Evolutionary conservation across 2,797 vertebrate species (phyloP).

Genomic region (Arrhamphus sclerolepis): DNA sequence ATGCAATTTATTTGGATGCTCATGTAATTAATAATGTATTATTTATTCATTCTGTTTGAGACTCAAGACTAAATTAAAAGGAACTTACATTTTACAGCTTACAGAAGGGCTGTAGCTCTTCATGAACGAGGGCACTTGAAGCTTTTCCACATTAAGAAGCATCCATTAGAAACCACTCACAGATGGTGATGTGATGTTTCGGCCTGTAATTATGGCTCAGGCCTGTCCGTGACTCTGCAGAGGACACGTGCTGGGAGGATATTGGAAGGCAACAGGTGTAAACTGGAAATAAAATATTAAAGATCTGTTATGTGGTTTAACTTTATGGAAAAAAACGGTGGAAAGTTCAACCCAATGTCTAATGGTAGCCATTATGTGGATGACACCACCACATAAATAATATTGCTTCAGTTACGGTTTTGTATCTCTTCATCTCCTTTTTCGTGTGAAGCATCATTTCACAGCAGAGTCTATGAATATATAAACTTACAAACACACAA

Average conservation of each 20-base stretch:
- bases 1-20: not conserved
- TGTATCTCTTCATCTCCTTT: too few relatives aligned
- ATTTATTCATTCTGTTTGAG: not conserved
- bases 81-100: not conserved
- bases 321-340: slow-evolving; percentile 3
- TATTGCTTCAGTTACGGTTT: too few relatives aligned
- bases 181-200: slow-evolving; percentile 17
- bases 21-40: not conserved
- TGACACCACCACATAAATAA: too few relatives aligned
- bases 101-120: slow-evolving; percentile 5
- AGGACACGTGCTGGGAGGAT: slow-evolving; percentile 25
- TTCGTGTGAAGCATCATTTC: too few relatives aligned
- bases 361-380: too few relatives aligned
- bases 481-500: too few relatives aligned
- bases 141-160: slow-evolving; percentile 27
- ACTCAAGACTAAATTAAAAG: not conserved
- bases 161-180: slow-evolving; percentile 36
- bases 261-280: slow-evolving; percentile 37
- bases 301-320: slow-evolving; percentile 2
- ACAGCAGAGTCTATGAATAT: too few relatives aligned
- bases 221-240: slow-evolving; percentile 52
- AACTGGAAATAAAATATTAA: slow-evolving; percentile 11
- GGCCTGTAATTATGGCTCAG: slow-evolving; percentile 29
- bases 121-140: slow-evolving; percentile 10
- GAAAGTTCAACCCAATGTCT: not conserved